Conservation (phyloP, 2,113 vertebrate species). For the Typhlomys cinereus region DNA sequence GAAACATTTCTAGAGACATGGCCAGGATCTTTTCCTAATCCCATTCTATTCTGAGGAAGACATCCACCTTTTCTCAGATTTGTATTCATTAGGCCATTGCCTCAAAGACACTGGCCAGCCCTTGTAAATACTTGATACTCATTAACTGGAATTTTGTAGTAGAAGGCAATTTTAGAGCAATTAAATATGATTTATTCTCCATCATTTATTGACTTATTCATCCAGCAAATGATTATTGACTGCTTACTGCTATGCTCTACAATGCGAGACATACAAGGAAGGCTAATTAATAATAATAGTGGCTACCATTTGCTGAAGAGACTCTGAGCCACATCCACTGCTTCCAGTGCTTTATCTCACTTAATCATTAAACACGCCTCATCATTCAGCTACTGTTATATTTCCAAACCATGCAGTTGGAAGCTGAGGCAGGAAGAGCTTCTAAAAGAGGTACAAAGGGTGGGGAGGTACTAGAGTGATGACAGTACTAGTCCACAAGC, state of each 20-base stretch:
- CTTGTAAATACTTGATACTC: constrained; percentile 36
- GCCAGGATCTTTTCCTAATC: background rate
- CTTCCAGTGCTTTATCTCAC: background rate
- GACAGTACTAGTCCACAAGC: too few species aligned
- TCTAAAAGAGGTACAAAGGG: too few species aligned
- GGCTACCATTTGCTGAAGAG: constrained; percentile 3
- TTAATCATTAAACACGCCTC: background rate
- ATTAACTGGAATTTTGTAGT: constrained; percentile 47
- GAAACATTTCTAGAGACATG: background rate
- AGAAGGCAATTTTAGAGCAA: constrained; percentile 66
- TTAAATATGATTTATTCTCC: constrained; percentile 77
- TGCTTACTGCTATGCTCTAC: constrained; percentile 65
- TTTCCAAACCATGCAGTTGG: background rate
- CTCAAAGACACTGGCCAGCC: background rate
- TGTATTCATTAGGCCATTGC: background rate
- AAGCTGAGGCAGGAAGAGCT: background rate
- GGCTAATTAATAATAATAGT: constrained; percentile 68
- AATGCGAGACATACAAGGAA: constrained; percentile 51
- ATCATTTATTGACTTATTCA: constrained; percentile 76
- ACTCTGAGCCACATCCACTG: background rate
- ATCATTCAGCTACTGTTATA: background rate
- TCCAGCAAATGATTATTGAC: constrained; percentile 78
- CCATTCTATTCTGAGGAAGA: background rate
- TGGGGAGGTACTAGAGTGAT: too few species aligned
- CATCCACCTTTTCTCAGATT: background rate